Percentiles rank a stretch among this genome's conserved stretches.
phyloP scores from a whole-genome alignment of 2,113 vertebrate species.

The Scopus umbretta region DNA sequence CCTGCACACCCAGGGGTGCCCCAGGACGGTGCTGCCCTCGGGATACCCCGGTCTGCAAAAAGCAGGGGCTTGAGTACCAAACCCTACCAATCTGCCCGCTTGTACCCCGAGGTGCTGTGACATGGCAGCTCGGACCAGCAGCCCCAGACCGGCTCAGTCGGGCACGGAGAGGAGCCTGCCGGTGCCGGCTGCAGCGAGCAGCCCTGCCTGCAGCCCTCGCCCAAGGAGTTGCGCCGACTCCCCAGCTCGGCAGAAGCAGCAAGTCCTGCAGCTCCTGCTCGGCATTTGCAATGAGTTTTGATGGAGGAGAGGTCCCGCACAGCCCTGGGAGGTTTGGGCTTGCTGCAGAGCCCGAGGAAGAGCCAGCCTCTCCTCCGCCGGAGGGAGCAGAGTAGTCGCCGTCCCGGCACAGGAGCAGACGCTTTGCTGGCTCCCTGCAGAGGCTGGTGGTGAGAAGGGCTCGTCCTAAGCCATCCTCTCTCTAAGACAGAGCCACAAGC shows the following conservation, averaged over 20 bases:
- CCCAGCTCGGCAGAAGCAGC: not conserved
- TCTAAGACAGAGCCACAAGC: not conserved
- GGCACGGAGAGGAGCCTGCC: not conserved
- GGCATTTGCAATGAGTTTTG: not conserved
- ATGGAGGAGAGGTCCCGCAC: fast-evolving
- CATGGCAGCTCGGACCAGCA: fast-evolving
- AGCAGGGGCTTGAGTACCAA: not conserved
- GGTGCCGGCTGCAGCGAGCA: not conserved
- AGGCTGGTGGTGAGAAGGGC: not conserved
- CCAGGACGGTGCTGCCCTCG: not conserved
- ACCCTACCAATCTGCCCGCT: fast-evolving
- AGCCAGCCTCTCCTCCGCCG: not conserved
- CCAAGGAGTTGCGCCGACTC: not conserved
- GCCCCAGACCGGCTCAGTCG: not conserved
- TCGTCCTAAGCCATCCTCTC: not conserved
- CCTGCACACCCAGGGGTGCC: not conserved
- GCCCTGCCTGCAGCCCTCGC: not conserved
- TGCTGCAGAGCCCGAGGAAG: not conserved
- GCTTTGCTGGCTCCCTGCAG: not conserved
- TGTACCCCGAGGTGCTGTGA: not conserved
- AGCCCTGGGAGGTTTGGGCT: not conserved
- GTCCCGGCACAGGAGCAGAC: not conserved
- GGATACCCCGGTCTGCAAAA: fast-evolving
- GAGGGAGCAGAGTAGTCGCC: not conserved
- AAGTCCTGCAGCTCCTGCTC: not conserved